These are phyloP conservation scores for Magallana angulata DNA, from an alignment of 1,140 invertebrate genomes.

Conservation along the genomic window DNA sequence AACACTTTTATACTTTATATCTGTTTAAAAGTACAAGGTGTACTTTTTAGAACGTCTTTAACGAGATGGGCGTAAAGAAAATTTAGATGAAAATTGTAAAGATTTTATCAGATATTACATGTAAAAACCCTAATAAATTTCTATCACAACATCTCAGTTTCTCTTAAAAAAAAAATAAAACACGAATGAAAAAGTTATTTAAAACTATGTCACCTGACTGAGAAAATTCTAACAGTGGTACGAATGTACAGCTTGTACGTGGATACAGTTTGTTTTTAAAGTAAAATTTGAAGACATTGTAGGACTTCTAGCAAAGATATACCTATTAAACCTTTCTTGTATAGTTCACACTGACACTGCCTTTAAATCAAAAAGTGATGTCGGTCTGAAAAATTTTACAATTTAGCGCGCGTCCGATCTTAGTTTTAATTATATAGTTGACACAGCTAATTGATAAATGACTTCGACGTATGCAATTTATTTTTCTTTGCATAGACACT, in stretches of 20 bases:
- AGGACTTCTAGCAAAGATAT: background rate
- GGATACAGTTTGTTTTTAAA: background rate
- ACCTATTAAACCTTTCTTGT: background rate
- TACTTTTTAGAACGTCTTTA: background rate
- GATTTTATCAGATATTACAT: background rate
- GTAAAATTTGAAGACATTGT: background rate
- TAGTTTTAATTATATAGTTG: background rate
- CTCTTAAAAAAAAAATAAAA: background rate
- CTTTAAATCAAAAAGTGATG: background rate
- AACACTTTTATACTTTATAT: background rate
- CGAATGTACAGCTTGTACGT: background rate
- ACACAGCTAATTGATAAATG: constrained; percentile 21
- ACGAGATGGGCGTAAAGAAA: background rate
- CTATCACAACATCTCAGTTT: background rate
- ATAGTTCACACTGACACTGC: background rate
- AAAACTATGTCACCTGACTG: background rate
- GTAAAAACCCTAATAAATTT: background rate
- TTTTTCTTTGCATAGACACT: no score
- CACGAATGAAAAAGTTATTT: background rate
- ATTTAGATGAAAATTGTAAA: background rate
- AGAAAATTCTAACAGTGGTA: background rate
- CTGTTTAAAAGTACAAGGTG: background rate
- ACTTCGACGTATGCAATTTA: background rate
- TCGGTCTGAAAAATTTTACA: background rate
- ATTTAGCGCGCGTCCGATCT: background rate